A percentile compares a stretch with the other conserved stretches of the same genome.
Conservation (phyloP, 2,797 vertebrate genomes). For the Cirrhinus molitorella region DNA sequence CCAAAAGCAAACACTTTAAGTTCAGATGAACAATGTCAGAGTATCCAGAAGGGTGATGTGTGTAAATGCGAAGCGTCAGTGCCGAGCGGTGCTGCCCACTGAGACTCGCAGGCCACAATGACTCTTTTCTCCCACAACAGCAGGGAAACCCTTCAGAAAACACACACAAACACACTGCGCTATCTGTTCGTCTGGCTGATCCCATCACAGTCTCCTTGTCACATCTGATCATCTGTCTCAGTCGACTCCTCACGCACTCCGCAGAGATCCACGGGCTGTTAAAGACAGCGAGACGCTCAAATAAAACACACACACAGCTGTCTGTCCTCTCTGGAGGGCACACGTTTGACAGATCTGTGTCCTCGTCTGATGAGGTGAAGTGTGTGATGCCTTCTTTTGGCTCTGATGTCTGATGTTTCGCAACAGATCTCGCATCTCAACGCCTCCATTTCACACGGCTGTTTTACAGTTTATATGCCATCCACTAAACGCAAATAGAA, state of each 20-base stretch:
- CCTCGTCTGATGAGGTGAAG: slow-evolving; percentile 23
- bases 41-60: not conserved
- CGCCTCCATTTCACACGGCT: not conserved
- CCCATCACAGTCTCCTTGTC: not conserved
- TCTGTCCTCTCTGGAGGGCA: slow-evolving; percentile 1
- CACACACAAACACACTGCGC: slow-evolving; percentile 7
- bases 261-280: not conserved
- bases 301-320: not conserved
- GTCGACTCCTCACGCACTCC: not conserved
- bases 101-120: not conserved
- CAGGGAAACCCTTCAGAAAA: not conserved
- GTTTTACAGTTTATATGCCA: not conserved
- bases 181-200: not conserved
- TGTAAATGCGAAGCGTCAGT: not conserved
- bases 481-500: not conserved
- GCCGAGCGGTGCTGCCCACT: not conserved
- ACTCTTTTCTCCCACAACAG: slow-evolving; percentile 1
- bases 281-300: not conserved
- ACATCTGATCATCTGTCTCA: not conserved
- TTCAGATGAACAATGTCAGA: not conserved
- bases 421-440: not conserved
- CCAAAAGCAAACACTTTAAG: too few species aligned
- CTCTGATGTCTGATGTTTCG: not conserved
- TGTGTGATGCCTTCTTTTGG: not conserved
- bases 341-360: not conserved